Base-by-base conservation (phyloP, 2,113 vertebrate genomes). In the Ctenodactylus gundi region DNA sequence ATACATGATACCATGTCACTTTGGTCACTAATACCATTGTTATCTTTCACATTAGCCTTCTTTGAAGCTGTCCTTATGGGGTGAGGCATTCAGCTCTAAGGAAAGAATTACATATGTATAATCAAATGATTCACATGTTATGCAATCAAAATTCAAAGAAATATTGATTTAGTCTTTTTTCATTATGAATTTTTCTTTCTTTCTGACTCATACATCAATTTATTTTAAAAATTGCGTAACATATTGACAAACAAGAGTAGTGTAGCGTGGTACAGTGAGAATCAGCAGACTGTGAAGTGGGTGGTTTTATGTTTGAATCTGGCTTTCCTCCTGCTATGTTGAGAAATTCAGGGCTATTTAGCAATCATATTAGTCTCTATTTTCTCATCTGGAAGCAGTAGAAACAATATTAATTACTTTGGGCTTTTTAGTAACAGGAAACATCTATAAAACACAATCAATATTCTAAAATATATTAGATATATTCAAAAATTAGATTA, bases 141-240 rank as follows among this genome's bases (percentile, higher is more conserved):
- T 58, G 31, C 11, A 83, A 51, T 49, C 4, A 55, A 81, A 53
- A 44, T 31, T 6, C 41, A 9, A 53, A 7, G 0, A 73, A 70
- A 4, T 34, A 25, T 60, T 57, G 18, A 1, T 46, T 94, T 78
- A 67, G 8, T 3, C 31, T 18, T 92, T 92, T 65, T 36, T 44
- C 46, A 23, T 58, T 51, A 85, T 4, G 57, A 90, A 95, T 23
- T 68, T 0, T 57, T 90, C 68, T 1, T 70, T 34, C 41, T 55
- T 39, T 76, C 8, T 39, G 25, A 25, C 14, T 49, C 25, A 75
- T 0, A 25, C 23, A 34, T 44, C 3, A 41, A 20, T 70, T 55
- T 73, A 4, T 73, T 86, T 90, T 85, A 53, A 68, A 46, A 88
- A 82, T 1, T 44, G 13, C 72, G 78, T 57, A 91, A 72, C 5